These are phyloP conservation scores for Benitochromis conjunctus DNA, from an alignment of 2,113 vertebrate genomes.

Conservation along the genomic window DNA sequence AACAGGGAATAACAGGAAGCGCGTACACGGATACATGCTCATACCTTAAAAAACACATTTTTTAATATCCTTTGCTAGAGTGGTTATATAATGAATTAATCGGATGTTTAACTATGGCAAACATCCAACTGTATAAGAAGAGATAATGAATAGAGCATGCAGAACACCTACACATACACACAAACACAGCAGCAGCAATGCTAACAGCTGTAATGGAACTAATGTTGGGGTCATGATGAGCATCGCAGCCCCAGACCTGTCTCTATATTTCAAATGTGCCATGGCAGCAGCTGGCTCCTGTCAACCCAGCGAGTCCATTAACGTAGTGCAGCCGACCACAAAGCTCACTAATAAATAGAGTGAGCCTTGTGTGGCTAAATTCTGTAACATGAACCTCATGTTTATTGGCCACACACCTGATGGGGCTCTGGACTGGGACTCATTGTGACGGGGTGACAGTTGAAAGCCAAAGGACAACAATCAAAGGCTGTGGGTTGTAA, in stretches of 20 bases:
- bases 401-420: neutral
- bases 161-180: neutral
- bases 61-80: neutral
- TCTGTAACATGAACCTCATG: conserved; percentile 18
- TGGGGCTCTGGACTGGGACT: neutral
- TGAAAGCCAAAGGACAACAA: neutral
- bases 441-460: neutral
- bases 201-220: neutral
- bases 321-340: neutral
- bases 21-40: neutral
- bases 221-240: neutral
- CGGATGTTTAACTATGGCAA: neutral
- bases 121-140: neutral
- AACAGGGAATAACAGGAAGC: neutral
- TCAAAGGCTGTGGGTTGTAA: neutral
- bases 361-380: neutral
- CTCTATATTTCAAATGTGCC: neutral
- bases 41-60: conserved; percentile 1
- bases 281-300: conserved; percentile 32
- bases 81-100: neutral
- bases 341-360: conserved; percentile 8
- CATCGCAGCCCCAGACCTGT: neutral
- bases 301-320: conserved; percentile 17
- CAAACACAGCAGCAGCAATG: neutral
- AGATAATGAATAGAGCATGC: neutral